Evolutionary conservation across 2,797 vertebrate genomes (phyloP).

Genomic region (Falco novaeseelandiae): DNA sequence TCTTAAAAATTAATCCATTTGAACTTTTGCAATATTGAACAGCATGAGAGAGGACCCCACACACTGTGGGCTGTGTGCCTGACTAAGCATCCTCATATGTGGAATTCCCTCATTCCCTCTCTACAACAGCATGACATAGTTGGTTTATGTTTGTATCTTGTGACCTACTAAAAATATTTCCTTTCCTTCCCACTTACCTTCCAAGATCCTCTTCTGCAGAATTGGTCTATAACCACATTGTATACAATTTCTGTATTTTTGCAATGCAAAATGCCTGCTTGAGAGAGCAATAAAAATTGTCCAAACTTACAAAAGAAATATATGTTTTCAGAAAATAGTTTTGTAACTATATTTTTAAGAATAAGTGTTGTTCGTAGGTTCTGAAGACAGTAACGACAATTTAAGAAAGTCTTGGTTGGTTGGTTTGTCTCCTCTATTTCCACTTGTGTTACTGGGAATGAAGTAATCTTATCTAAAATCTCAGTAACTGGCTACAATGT

Average conservation of each 20-base stretch:
- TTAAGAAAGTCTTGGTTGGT: neutral
- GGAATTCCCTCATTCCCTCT: slow-evolving; percentile 56
- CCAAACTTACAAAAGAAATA: neutral
- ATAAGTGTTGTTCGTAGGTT: neutral
- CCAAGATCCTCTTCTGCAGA: neutral
- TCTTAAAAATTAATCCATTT: neutral
- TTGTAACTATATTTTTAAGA: neutral
- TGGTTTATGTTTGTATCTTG: slow-evolving; percentile 34
- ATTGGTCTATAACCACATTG: neutral
- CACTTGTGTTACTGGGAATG: neutral
- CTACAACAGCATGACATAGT: neutral
- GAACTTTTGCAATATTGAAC: neutral
- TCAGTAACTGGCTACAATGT: neutral
- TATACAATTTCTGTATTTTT: neutral
- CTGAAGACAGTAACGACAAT: neutral
- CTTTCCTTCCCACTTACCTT: neutral
- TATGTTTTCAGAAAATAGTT: neutral
- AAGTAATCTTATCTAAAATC: neutral
- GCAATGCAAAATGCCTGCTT: neutral
- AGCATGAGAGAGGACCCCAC: neutral
- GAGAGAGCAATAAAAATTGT: neutral
- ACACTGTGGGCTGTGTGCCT: neutral
- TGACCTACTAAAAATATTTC: slow-evolving; percentile 32
- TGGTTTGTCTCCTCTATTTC: neutral
- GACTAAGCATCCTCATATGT: neutral